phyloP scores from a whole-genome alignment of 2,888 invertebrate species.

The Heterodera filipjevi region DNA sequence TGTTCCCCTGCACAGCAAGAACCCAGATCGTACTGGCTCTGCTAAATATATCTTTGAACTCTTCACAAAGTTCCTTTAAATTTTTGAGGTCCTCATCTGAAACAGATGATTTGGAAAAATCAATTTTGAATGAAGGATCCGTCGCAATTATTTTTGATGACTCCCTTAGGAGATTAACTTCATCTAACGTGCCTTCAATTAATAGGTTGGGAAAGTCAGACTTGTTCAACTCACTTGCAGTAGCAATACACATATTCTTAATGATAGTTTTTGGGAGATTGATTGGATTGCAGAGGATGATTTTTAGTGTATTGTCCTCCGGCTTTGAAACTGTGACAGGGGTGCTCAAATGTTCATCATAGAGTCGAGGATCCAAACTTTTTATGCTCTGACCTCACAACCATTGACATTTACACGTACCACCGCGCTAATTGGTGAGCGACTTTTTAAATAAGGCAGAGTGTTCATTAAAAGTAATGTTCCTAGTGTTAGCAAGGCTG shows the following conservation, averaged over 20 bases:
- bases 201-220: background rate
- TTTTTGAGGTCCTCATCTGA: conserved; percentile 6
- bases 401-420: background rate
- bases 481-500: background rate
- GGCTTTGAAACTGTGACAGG: background rate
- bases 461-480: background rate
- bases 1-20: conserved; percentile 35
- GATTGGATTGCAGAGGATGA: background rate
- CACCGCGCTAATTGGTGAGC: background rate
- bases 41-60: conserved; percentile 38
- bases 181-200: background rate
- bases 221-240: background rate
- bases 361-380: background rate
- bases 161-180: background rate
- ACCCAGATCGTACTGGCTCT: conserved; percentile 44
- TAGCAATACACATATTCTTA: background rate
- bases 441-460: background rate
- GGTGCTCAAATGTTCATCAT: background rate
- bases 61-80: conserved; percentile 26
- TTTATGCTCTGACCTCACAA: background rate
- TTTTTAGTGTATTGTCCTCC: background rate
- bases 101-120: background rate
- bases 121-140: background rate
- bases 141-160: background rate
- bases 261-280: background rate